Base-by-base conservation (phyloP, 2,797 vertebrate genomes). In the Schizothorax lantsangensis region DNA sequence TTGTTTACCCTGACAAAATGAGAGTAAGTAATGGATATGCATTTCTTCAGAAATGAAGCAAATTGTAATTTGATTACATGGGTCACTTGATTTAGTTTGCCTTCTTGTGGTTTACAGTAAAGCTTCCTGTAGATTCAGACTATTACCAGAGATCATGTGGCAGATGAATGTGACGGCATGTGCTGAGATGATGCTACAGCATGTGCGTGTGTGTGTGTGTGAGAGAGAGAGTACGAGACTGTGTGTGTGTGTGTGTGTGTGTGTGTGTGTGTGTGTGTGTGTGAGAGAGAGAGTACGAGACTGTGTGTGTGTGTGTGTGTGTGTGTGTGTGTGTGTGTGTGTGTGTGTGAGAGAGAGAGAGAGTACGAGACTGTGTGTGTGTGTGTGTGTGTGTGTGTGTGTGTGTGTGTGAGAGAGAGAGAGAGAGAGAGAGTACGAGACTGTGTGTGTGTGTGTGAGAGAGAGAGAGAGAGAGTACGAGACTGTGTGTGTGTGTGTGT, bases 61-160 rank as follows among this genome's bases (percentile, higher is more conserved):
- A 54, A 78, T 26, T 23, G 15, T 33, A 21, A 71, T 77, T 69
- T 79, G 43, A 45, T 79, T 43, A n/a, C 47, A 21, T 54, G 7
- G 36, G 75, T 57, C 66, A 72, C 47, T 23, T 38, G 14, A 62
- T 72, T 66, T 59, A 49, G 47, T 84, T 74, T 74, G 45, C 83
- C 47, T 45, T 15, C 66, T n/a, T 71, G 75, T 86, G 68, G 57
- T 75, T 79, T 85, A 59, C 54, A 85, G 68, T 43, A 52, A 81
- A 75, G 17, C 64, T 85, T 79, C 68, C 19, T 84, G 66, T 88
- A 66, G 21, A 78, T 84, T 81, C 66, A 64, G 84, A 77, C 71
- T 69, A 79, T 57, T 36, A 57, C 36, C 59, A 43, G 72, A 81
- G 52, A 64, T 64, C 8, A 52, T 73, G 36, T 57, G 64, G 71